A percentile compares a stretch with the other conserved stretches of the same genome.
phyloP scores from a whole-genome alignment of 2,797 vertebrate species.

The Moxostoma hubbsi region DNA sequence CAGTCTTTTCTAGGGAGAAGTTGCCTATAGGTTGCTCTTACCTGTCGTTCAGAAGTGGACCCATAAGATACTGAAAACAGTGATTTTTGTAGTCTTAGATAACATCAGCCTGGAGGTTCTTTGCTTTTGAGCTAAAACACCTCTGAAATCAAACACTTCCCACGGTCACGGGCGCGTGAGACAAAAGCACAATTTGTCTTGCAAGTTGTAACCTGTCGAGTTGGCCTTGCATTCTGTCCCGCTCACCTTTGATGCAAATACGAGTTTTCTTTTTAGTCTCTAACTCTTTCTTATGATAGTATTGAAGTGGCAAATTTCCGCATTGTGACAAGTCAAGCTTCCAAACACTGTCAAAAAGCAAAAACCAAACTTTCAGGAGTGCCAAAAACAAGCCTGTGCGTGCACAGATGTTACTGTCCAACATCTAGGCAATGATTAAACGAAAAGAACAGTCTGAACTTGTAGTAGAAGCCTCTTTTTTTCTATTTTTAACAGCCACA shows the following conservation, averaged over 20 bases:
- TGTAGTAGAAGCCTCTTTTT: constrained; percentile 25
- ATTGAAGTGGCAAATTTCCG: constrained; percentile 40
- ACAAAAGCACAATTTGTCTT: constrained; percentile 72
- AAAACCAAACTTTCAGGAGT: constrained; percentile 42
- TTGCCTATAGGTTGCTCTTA: constrained; percentile 13
- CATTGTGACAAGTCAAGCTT: constrained; percentile 52
- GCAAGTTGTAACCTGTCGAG: constrained; percentile 71
- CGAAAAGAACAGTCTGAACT: constrained; percentile 44
- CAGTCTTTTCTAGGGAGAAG: no score
- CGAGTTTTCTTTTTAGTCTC: constrained; percentile 49
- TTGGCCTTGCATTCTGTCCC: constrained; percentile 26
- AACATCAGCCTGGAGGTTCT: constrained; percentile 58
- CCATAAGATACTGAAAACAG: constrained; percentile 32
- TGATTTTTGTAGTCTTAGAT: constrained; percentile 55
- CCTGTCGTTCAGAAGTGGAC: constrained; percentile 48
- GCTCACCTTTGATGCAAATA: constrained; percentile 58
- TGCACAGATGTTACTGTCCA: constrained; percentile 33
- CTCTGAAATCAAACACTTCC: constrained; percentile 72
- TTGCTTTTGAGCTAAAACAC: constrained; percentile 61
- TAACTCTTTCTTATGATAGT: constrained; percentile 13
- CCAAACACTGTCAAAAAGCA: constrained; percentile 26
- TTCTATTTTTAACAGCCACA: constrained; percentile 3
- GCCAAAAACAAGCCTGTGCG: constrained; percentile 49
- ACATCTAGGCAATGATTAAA: constrained; percentile 35
- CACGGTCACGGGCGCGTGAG: constrained; percentile 68